A percentile compares a stretch with the other conserved stretches of the same genome.
These are phyloP conservation scores for Oegoconia quadripuncta DNA, from an alignment of 2,888 invertebrate species.

Conservation along the genomic window DNA sequence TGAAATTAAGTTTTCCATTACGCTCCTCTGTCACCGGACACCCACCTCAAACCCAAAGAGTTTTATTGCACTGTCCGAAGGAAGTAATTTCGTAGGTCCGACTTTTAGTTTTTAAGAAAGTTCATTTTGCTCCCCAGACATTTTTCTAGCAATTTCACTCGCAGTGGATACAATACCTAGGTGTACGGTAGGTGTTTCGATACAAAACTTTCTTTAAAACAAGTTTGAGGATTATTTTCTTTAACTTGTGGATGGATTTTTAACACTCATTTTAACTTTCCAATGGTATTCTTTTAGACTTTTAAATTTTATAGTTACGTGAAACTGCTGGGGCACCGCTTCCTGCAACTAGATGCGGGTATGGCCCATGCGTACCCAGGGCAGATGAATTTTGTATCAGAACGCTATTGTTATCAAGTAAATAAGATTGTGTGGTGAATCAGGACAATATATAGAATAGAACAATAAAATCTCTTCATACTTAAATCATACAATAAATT, in stretches of 20 bases:
- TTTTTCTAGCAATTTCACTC: conserved; percentile 52
- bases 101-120: conserved; percentile 77
- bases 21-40: conserved; percentile 32
- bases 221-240: conserved; percentile 11
- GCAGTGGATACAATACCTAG: conserved; percentile 26
- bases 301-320: too few species aligned
- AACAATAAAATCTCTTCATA: too few species aligned
- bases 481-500: too few species aligned
- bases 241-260: not conserved
- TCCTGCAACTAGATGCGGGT: too few species aligned
- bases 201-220: conserved; percentile 24
- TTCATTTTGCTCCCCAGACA: conserved; percentile 66
- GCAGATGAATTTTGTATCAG: too few species aligned
- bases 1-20: not conserved
- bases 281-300: not conserved
- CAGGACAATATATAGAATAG: too few species aligned
- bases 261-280: conserved; percentile 2
- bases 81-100: conserved; percentile 78
- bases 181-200: too few species aligned
- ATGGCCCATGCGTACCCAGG: too few species aligned
- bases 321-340: too few species aligned
- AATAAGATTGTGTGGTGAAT: too few species aligned
- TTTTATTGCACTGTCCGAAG: conserved; percentile 75
- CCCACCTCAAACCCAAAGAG: conserved; percentile 60
- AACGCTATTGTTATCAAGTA: too few species aligned